A percentile compares a stretch with the other conserved stretches of the same genome.
phyloP scores from a whole-genome alignment of 2,797 vertebrate genomes.

The Echeneis naucrates region DNA sequence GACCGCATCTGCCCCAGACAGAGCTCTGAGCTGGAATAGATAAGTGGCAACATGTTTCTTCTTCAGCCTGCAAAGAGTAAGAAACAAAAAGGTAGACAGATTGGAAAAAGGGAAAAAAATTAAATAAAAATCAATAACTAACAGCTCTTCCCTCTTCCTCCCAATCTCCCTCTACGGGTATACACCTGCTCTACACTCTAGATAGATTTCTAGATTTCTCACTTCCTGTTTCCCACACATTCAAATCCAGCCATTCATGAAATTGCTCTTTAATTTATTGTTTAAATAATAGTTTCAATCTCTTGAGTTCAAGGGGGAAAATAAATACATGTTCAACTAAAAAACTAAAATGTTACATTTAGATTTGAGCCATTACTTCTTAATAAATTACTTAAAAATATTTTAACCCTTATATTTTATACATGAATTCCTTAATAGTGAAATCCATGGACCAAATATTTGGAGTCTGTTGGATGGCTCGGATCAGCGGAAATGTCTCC shows the following conservation, averaged over 20 bases:
- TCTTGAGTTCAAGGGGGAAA: too few species aligned
- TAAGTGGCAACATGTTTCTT: constrained; percentile 74
- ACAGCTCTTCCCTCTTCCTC: not conserved
- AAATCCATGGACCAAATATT: not conserved
- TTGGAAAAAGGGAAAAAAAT: too few species aligned
- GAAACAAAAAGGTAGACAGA: not conserved
- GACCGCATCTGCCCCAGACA: constrained; percentile 92
- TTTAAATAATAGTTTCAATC: too few species aligned
- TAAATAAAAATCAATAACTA: not conserved
- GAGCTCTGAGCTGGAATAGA: constrained; percentile 81
- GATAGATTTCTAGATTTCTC: not conserved
- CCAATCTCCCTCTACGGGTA: too few species aligned
- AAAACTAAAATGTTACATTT: not conserved
- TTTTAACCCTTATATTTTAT: not conserved
- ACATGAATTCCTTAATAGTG: not conserved
- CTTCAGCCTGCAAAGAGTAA: constrained; percentile 74
- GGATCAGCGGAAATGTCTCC: too few species aligned
- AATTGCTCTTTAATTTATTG: too few species aligned
- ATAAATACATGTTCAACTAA: too few species aligned
- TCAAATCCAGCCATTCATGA: too few species aligned
- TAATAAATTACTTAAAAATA: not conserved
- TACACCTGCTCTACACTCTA: too few species aligned
- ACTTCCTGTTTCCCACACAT: not conserved
- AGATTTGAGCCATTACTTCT: not conserved
- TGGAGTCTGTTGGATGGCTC: not conserved